These are phyloP conservation scores for Phthorimaea operculella DNA, from an alignment of 1,140 invertebrate genomes.

Conservation along the genomic window DNA sequence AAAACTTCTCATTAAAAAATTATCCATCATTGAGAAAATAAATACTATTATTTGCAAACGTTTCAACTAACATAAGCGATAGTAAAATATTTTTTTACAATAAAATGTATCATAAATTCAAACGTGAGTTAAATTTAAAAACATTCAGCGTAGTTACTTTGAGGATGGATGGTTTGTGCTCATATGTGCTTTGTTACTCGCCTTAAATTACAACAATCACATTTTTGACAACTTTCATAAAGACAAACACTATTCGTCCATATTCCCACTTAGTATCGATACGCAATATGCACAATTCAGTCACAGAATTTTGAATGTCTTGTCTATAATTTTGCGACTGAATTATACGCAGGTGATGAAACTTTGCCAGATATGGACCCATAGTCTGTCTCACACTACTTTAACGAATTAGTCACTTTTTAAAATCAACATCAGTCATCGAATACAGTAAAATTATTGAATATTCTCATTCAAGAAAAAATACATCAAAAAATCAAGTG, in stretches of 20 bases:
- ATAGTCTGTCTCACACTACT: slow-evolving; percentile 17
- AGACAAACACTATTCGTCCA: too few species aligned
- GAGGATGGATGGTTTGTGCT: slow-evolving; percentile 67
- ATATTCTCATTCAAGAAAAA: slow-evolving; percentile 56
- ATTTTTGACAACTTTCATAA: slow-evolving; percentile 38
- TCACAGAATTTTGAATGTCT: too few species aligned
- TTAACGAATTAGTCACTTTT: slow-evolving; percentile 35
- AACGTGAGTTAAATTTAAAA: slow-evolving; percentile 62
- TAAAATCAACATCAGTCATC: slow-evolving; percentile 56
- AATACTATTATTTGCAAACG: slow-evolving; percentile 64
- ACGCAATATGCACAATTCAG: too few species aligned
- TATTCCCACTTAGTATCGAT: too few species aligned
- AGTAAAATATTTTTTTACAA: slow-evolving; percentile 64
- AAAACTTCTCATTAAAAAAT: slow-evolving; percentile 52
- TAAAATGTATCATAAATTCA: slow-evolving; percentile 69
- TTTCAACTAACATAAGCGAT: slow-evolving; percentile 65
- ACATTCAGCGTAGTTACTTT: slow-evolving; percentile 61
- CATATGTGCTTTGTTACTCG: slow-evolving; percentile 59
- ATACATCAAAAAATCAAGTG: slow-evolving; percentile 65
- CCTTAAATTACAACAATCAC: slow-evolving; percentile 62
- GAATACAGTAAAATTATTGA: slow-evolving; percentile 57
- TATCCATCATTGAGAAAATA: slow-evolving; percentile 57
- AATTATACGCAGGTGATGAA: too few species aligned
- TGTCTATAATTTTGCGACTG: too few species aligned
- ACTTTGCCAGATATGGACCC: too few species aligned